Evolutionary conservation across 2,113 vertebrate genomes (phyloP).

Genomic region (Platycercus adscitus): DNA sequence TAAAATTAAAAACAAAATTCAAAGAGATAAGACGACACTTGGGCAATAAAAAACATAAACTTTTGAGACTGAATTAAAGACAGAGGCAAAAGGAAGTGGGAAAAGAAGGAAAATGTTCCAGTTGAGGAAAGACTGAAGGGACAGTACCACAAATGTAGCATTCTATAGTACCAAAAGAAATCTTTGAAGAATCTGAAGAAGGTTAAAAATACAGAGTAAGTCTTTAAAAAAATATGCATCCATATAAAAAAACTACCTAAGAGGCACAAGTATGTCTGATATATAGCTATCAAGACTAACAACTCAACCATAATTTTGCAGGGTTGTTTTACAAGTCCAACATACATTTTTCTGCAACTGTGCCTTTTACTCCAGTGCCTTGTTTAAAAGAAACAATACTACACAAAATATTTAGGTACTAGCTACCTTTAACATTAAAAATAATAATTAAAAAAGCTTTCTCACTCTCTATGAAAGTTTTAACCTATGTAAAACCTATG

Average conservation of each 20-base stretch:
- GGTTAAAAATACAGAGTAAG: neutral
- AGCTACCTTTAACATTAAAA: neutral
- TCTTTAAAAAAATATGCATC: neutral
- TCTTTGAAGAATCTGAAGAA: neutral
- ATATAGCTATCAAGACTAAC: neutral
- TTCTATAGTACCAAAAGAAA: neutral
- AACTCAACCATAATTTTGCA: neutral
- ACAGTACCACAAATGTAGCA: fast-evolving
- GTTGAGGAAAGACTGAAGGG: neutral
- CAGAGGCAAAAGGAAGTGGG: neutral
- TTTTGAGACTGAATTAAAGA: neutral
- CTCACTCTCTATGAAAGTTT: neutral
- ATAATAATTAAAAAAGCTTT: neutral
- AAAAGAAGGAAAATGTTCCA: neutral
- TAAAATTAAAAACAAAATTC: neutral
- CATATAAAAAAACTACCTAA: neutral
- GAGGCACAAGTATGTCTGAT: neutral
- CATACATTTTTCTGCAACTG: neutral
- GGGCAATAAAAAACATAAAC: neutral
- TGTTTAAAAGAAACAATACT: neutral
- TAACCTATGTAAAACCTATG: neutral
- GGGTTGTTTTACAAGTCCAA: neutral
- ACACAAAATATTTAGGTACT: neutral
- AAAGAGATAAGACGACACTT: neutral
- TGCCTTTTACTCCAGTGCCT: neutral